phyloP scores from a whole-genome alignment of 2,888 invertebrate genomes.

The Liodrosophila aerea region DNA sequence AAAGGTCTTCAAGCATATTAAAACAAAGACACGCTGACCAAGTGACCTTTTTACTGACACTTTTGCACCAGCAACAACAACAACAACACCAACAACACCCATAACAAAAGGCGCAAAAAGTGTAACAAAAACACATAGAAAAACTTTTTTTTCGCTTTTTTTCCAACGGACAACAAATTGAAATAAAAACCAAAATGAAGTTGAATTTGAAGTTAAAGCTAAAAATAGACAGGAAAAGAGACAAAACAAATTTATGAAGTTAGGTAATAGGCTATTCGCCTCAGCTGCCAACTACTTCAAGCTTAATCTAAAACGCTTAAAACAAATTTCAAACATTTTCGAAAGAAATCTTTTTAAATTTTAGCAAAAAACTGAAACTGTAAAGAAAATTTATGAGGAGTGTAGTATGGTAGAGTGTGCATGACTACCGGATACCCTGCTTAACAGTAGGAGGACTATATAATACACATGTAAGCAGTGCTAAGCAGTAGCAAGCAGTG shows the following conservation, averaged over 20 bases:
- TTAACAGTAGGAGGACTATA: too few relatives aligned
- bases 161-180: constrained; percentile 14
- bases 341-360: not conserved
- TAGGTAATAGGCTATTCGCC: constrained; percentile 33
- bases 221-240: constrained; percentile 11
- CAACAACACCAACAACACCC: constrained; percentile 36
- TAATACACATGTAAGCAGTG: too few relatives aligned
- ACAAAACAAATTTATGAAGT: constrained; percentile 32
- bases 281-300: too few relatives aligned
- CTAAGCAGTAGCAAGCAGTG: too few relatives aligned
- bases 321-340: not conserved
- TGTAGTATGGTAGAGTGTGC: too few relatives aligned
- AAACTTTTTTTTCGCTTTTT: constrained; percentile 36
- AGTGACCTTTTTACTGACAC: constrained; percentile 77
- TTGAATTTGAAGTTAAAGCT: constrained; percentile 31
- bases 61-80: constrained; percentile 50
- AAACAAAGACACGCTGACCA: constrained; percentile 72
- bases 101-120: constrained; percentile 21
- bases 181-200: constrained; percentile 41
- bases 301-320: constrained; percentile 1
- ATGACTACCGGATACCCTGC: too few relatives aligned
- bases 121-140: constrained; percentile 39
- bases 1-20: constrained; percentile 69
- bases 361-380: constrained; percentile 1
- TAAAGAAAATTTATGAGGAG: not conserved